Conservation (phyloP, 1,140 invertebrate genomes). For the Leptinotarsa texana region DNA sequence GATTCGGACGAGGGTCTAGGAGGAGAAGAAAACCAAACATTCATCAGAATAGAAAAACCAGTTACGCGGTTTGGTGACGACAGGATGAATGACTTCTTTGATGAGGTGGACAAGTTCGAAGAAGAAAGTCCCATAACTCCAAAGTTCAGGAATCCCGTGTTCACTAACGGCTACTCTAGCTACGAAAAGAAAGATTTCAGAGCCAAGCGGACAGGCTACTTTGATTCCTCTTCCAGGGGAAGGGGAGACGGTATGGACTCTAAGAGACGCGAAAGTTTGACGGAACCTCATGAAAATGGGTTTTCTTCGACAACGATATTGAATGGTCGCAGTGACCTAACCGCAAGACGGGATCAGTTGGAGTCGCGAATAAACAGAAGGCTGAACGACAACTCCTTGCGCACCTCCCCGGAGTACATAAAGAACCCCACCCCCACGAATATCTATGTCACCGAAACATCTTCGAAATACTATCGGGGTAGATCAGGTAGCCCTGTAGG, state of each 20-base stretch:
- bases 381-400: slow-evolving; percentile 58
- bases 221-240: slow-evolving; percentile 61
- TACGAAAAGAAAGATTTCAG: slow-evolving; percentile 46
- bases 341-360: slow-evolving; percentile 72
- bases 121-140: slow-evolving; percentile 51
- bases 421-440: slow-evolving; percentile 58
- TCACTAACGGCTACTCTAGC: slow-evolving; percentile 40
- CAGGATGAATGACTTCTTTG: slow-evolving; percentile 26
- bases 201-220: slow-evolving; percentile 44
- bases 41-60: slow-evolving; percentile 38
- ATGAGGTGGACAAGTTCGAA: slow-evolving; percentile 41
- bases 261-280: slow-evolving; percentile 59
- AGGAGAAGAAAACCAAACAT: slow-evolving; percentile 62
- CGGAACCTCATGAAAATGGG: slow-evolving; percentile 47
- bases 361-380: slow-evolving; percentile 71
- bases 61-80: slow-evolving; percentile 47
- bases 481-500: slow-evolving; percentile 55
- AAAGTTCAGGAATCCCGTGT: slow-evolving; percentile 43
- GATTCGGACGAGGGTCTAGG: slow-evolving; percentile 79
- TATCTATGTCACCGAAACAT: slow-evolving; percentile 59
- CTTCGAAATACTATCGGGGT: slow-evolving; percentile 59
- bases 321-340: slow-evolving; percentile 63
- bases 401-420: slow-evolving; percentile 58
- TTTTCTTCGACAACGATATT: slow-evolving; percentile 49
- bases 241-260: slow-evolving; percentile 69